Evolutionary conservation across 1,140 invertebrate genomes (phyloP).

Genomic region (Ostrea edulis): DNA sequence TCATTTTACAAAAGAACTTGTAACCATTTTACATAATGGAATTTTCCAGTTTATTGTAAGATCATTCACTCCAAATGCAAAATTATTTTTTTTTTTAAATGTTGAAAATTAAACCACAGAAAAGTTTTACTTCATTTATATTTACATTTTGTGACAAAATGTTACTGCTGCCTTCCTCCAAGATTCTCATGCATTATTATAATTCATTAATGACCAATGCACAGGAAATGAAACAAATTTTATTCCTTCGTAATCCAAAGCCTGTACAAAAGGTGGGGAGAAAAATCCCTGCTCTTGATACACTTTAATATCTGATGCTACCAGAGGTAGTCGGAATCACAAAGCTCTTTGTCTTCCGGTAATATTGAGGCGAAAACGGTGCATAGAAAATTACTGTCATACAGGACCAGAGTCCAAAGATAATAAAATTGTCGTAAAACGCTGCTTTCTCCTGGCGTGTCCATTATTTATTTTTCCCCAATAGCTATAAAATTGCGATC

Average conservation of each 20-base stretch:
- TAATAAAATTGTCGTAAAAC: background rate
- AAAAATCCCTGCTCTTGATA: background rate
- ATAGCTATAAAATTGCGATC: background rate
- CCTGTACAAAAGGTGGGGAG: background rate
- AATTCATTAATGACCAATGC: background rate
- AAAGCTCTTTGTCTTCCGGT: background rate
- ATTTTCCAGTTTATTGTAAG: too few species aligned
- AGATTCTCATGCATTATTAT: too few species aligned
- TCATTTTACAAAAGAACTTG: too few species aligned
- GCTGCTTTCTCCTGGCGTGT: background rate
- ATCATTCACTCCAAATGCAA: too few species aligned
- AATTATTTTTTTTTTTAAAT: too few species aligned
- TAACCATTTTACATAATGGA: too few species aligned
- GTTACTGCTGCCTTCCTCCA: too few species aligned
- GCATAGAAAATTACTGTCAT: background rate
- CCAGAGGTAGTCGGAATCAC: background rate
- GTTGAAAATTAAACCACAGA: too few species aligned
- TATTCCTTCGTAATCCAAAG: conserved; percentile 14
- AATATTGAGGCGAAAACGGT: background rate
- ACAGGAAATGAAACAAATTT: conserved; percentile 8
- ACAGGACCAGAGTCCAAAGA: background rate
- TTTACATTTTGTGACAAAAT: too few species aligned
- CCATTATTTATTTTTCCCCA: background rate
- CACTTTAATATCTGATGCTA: background rate
- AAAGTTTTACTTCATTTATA: too few species aligned